phyloP scores from a whole-genome alignment of 2,797 vertebrate species.

The Bradypodion pumilum region DNA sequence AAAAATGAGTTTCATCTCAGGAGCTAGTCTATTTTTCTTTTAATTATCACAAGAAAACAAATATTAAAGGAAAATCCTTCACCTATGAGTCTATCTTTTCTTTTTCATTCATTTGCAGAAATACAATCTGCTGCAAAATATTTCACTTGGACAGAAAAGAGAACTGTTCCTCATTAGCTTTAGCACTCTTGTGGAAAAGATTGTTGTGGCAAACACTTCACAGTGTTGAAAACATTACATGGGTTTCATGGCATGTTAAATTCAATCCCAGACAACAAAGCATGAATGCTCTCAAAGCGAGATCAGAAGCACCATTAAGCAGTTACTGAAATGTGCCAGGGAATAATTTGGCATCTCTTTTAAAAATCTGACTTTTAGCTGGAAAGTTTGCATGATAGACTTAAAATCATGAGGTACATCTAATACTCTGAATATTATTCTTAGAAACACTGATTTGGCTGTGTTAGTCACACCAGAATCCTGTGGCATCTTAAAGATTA shows the following conservation, averaged over 20 bases:
- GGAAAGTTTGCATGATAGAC: slow-evolving; percentile 37
- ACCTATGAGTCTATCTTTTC: slow-evolving; percentile 25
- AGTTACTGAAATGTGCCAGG: slow-evolving; percentile 55
- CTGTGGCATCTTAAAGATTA: not conserved
- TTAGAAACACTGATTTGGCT: not conserved
- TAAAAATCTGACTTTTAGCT: slow-evolving; percentile 33
- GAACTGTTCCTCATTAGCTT: slow-evolving; percentile 51
- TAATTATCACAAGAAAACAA: slow-evolving; percentile 34
- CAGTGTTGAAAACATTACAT: slow-evolving; percentile 27
- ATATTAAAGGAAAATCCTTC: slow-evolving; percentile 50
- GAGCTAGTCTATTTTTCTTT: slow-evolving; percentile 2
- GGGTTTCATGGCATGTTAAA: slow-evolving; percentile 53
- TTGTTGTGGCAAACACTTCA: slow-evolving; percentile 54
- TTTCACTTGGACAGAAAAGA: slow-evolving; percentile 21
- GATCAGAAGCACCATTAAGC: slow-evolving; percentile 54
- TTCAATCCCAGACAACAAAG: slow-evolving; percentile 40
- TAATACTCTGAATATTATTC: slow-evolving; percentile 22
- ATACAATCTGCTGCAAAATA: slow-evolving; percentile 19
- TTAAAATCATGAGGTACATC: slow-evolving; percentile 10
- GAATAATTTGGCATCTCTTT: slow-evolving; percentile 52
- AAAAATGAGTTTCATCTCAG: slow-evolving; percentile 22
- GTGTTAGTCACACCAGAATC: not conserved
- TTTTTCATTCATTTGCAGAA: slow-evolving; percentile 55
- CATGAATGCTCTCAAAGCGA: slow-evolving; percentile 50
- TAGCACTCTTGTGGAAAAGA: slow-evolving; percentile 32